Evolutionary conservation across 2,797 vertebrate genomes (phyloP), one percentile per base, ranked within the genome.

Genomic region (Artibeus jamaicensis): DNA sequence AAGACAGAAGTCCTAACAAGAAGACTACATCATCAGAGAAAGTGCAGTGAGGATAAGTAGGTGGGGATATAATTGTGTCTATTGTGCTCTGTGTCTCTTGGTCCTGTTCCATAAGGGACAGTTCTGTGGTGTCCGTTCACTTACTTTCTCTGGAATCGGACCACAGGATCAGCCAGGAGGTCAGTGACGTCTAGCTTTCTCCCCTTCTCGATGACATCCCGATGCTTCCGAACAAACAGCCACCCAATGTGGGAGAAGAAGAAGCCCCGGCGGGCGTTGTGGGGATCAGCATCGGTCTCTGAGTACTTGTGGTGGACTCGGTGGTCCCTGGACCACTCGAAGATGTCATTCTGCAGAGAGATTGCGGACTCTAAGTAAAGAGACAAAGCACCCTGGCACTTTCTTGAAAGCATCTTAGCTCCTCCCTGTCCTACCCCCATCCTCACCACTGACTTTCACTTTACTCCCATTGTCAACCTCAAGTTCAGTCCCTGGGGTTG

Each of bases 301-400:
- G 99, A 99, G 98, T 98, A 99, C 98, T 99, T 99, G 98, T 99
- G 99, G 95, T 99, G 99, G 95, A 98, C 98, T 0, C 98, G 98
- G 95, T 99, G 99, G 93, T 99, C 99, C 19, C 99, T 97, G 78
- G 98, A 97, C 99, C 99, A 99, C 96, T 99, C 98, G 0, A 98
- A 99, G 96, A 99, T 99, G 93, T 99, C 98, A 0, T 99, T 99
- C 99, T 99, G 97, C 71, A 92, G 34, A 96, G 42, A 79, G 9
- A 16, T 26, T 0, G 0, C 22, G 0, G 2, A 78, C 37, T 10
- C 70, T 53, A n/a, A 81, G 53, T 44, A 46, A 93, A 82, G 5
- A 82, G 6, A 62, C 4, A 12, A 8, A 26, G 42, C 22, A 32
- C 34, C 21, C 9, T 0, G 10, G 32, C 0, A 0, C 76, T 82